Evolutionary conservation across 2,113 vertebrate genomes (phyloP), one percentile per base, ranked within the genome.

Genomic region (Pseudorectes ferrugineus): DNA sequence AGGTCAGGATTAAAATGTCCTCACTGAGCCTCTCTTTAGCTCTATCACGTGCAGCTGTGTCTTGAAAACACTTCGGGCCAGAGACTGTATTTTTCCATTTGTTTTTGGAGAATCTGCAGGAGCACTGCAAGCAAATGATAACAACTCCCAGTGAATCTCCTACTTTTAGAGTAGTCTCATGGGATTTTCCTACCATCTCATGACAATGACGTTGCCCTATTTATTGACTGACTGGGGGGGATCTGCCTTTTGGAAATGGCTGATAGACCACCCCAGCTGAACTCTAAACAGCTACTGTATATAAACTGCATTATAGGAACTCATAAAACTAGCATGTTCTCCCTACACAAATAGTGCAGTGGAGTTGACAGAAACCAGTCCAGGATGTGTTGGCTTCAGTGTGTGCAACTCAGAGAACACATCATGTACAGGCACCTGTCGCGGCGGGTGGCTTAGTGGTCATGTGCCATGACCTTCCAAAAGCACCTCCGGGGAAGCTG

Each of bases 1-100:
- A 93, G 92, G 91, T 95, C 92, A 88, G 92, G 78, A 88, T 89
- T 93, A 73, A 90, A 85, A 73, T 45, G 81, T 94, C 89, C 94
- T 96, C 20, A 5, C 71, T 51, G 87, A 94, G 59, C 31, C 78
- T 89, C 74, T 73, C 84, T 87, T 88, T 70, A 95, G 77, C 79
- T 95, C 74, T 58, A 1, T 79, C 83, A 81, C 5, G 4, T 58
- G 81, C 84, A 96, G 57, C 84, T 93, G 66, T 46, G 63, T 63
- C 87, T 88, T 73, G 66, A 83, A 95, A 94, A 54, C 14, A 66
- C 81, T 91, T 85, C 5, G 6, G 74, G 65, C 54, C 74, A 87
- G 74, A 58, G 26, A 28, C 71, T 75, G 92, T 89, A 65, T 85
- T 96, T 96, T 96, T 93, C 89, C 92, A 48, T 85, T 82, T 95